Evolutionary conservation across 2,113 vertebrate genomes (phyloP).

Genomic region (Rafetus swinhoei): DNA sequence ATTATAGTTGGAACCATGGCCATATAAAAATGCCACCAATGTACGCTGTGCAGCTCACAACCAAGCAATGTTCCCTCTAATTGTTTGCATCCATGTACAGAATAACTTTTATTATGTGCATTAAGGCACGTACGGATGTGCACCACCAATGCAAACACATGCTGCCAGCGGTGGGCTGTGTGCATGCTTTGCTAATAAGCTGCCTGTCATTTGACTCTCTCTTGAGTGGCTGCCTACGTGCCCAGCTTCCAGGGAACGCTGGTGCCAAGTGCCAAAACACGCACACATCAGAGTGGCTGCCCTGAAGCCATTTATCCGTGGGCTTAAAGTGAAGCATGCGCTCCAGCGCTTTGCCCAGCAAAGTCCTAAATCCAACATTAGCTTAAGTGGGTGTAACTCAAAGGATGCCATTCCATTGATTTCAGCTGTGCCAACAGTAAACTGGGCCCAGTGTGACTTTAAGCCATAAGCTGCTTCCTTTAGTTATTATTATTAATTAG

Average conservation of each 20-base stretch:
- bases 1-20: constrained; percentile 36
- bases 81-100: too few species aligned
- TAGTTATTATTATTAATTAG: not conserved
- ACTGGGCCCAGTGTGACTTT: not conserved
- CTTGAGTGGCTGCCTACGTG: too few species aligned
- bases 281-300: constrained; percentile 45
- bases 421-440: constrained; percentile 40
- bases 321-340: constrained; percentile 58
- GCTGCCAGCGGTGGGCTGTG: too few species aligned
- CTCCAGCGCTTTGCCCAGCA: constrained; percentile 59
- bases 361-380: not conserved
- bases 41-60: constrained; percentile 26
- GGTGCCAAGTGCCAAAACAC: constrained; percentile 47
- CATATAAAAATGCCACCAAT: constrained; percentile 34
- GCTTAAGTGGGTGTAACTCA: not conserved
- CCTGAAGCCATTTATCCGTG: constrained; percentile 50
- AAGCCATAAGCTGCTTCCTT: fast-evolving
- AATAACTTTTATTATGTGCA: too few species aligned
- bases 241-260: too few species aligned
- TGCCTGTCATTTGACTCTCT: too few species aligned
- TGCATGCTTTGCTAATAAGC: too few species aligned
- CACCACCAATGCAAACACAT: too few species aligned
- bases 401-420: constrained; percentile 41
- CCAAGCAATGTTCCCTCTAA: not conserved
- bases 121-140: too few species aligned